Conservation (phyloP, 2,888 invertebrate genomes). For the Morpho deidamia region DNA sequence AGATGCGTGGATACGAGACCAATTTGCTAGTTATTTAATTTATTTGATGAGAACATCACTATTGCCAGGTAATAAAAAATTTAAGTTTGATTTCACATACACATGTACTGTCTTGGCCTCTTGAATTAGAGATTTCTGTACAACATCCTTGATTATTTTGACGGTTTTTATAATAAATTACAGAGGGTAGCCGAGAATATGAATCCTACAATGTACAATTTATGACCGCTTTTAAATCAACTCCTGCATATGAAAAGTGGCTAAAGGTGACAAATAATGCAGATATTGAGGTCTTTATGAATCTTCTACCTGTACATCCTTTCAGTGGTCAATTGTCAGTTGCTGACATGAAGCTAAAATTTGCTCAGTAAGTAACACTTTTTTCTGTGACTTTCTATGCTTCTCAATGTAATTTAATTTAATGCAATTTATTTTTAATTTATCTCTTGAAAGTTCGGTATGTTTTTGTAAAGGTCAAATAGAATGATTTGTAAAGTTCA, state of each 20-base stretch:
- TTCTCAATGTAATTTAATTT: too few relatives aligned
- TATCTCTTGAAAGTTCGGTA: too few relatives aligned
- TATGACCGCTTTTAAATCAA: slow-evolving; percentile 90
- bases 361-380: slow-evolving; percentile 87
- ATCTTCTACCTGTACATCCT: slow-evolving; percentile 90
- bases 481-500: too few relatives aligned
- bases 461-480: too few relatives aligned
- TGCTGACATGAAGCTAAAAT: slow-evolving; percentile 93
- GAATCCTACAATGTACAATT: slow-evolving; percentile 94
- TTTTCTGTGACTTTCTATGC: too few relatives aligned
- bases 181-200: slow-evolving; percentile 87
- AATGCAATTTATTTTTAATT: too few relatives aligned
- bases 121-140: too few relatives aligned
- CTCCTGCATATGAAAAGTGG: slow-evolving; percentile 95
- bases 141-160: too few relatives aligned
- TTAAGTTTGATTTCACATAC: neutral
- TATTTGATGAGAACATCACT: slow-evolving; percentile 89
- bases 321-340: slow-evolving; percentile 96
- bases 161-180: neutral
- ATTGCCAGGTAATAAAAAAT: slow-evolving; percentile 76
- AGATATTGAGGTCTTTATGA: slow-evolving; percentile 82
- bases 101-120: neutral
- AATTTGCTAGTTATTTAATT: slow-evolving; percentile 92
- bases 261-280: slow-evolving; percentile 77
- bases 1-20: slow-evolving; percentile 97